phyloP scores from a whole-genome alignment of 2,797 vertebrate genomes.

The Sebastes alutus region DNA sequence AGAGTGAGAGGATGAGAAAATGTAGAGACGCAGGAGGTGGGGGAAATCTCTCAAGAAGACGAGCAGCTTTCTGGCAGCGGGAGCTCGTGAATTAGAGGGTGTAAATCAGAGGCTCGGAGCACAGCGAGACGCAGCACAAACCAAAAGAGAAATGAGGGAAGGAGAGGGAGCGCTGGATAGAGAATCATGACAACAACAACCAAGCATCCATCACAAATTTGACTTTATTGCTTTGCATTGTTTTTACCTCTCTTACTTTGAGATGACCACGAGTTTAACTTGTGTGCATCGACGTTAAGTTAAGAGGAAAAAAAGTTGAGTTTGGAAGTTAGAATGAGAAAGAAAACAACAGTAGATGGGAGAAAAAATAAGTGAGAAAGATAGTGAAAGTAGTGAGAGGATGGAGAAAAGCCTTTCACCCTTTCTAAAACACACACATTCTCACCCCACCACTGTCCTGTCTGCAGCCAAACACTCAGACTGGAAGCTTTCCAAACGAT shows the following conservation, averaged over 20 bases:
- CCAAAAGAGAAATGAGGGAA: neutral
- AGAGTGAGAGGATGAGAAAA: slow-evolving; percentile 40
- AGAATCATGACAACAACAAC: neutral
- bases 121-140: slow-evolving; percentile 18
- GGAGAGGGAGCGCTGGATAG: neutral
- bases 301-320: neutral
- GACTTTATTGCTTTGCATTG: neutral
- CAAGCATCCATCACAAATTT: neutral
- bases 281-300: neutral
- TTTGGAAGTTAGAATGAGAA: neutral
- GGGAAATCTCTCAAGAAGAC: slow-evolving; percentile 59
- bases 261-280: neutral
- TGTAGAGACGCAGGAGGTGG: slow-evolving; percentile 41
- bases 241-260: slow-evolving; percentile 3
- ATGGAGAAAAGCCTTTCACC: neutral
- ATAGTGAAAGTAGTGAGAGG: neutral
- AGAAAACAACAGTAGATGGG: neutral
- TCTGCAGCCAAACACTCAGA: slow-evolving; percentile 35
- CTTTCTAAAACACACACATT: slow-evolving; percentile 15
- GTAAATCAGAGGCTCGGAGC: slow-evolving; percentile 63
- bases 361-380: neutral
- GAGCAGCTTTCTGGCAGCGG: slow-evolving; percentile 60
- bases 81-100: slow-evolving; percentile 54
- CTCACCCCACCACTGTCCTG: neutral
- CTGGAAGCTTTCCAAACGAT: slow-evolving; percentile 26